These are phyloP conservation scores for Abramis brama DNA, from an alignment of 2,113 vertebrate genomes.

Conservation along the genomic window DNA sequence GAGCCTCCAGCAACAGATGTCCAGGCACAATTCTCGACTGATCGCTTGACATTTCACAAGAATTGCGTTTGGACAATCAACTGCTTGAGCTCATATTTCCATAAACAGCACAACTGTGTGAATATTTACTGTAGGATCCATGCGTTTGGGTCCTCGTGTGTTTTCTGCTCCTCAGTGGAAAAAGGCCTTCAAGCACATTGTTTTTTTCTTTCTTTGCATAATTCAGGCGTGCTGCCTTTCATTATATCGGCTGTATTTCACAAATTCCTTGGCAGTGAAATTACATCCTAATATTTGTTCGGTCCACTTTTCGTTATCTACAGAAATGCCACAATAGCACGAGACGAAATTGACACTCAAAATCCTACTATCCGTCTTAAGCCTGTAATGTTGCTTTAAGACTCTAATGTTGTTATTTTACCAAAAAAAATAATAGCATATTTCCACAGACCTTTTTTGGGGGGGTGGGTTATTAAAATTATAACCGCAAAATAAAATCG, in stretches of 20 bases:
- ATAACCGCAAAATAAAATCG: background rate
- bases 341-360: background rate
- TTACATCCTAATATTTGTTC: background rate
- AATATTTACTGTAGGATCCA: background rate
- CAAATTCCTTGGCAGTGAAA: background rate
- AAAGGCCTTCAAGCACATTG: conserved; percentile 28
- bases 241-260: background rate
- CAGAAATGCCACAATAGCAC: background rate
- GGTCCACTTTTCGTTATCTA: conserved; percentile 10
- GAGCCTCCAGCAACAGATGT: conserved; percentile 96
- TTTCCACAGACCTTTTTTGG: background rate
- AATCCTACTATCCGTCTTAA: background rate
- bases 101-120: background rate
- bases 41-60: conserved; percentile 86
- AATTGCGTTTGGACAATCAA: conserved; percentile 99
- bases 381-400: conserved; percentile 8
- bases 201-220: background rate
- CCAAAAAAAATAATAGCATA: background rate
- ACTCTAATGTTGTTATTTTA: background rate
- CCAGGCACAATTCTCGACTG: conserved; percentile 97
- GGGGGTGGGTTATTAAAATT: background rate
- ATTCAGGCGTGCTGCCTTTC: background rate
- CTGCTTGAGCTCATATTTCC: conserved; percentile 50
- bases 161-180: background rate
- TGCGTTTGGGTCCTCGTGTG: conserved; percentile 1